Conservation (phyloP, 2,888 invertebrate genomes). For the Axea sp. region DNA sequence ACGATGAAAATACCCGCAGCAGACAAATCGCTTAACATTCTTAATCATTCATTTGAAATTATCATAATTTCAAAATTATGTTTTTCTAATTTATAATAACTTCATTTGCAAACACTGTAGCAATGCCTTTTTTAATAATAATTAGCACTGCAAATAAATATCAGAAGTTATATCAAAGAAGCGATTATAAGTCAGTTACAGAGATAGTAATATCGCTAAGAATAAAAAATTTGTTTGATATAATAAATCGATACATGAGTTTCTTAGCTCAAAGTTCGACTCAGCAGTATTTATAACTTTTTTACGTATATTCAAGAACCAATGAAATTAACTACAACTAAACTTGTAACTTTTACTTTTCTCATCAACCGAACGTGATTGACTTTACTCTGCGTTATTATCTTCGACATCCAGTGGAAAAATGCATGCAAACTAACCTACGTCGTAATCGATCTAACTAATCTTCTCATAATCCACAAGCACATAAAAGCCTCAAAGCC, state of each 20-base stretch:
- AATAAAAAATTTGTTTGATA: slow-evolving; percentile 31
- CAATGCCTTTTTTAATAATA: slow-evolving; percentile 24
- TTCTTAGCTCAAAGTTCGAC: no score
- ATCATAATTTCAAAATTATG: slow-evolving; percentile 17
- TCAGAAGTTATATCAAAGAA: slow-evolving; percentile 36
- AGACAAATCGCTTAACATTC: slow-evolving; percentile 42
- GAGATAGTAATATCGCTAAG: slow-evolving; percentile 35
- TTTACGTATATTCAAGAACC: slow-evolving; percentile 11
- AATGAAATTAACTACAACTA: slow-evolving; percentile 34
- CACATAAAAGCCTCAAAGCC: slow-evolving; percentile 51
- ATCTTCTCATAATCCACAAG: slow-evolving; percentile 46
- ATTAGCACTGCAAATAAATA: slow-evolving; percentile 20
- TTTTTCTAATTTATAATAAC: slow-evolving; percentile 17
- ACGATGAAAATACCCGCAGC: no score
- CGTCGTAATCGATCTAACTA: slow-evolving; percentile 50
- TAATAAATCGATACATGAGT: no score
- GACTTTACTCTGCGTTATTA: slow-evolving; percentile 51
- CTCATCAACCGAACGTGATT: slow-evolving; percentile 11
- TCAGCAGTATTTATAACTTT: no score
- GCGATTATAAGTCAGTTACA: slow-evolving; percentile 50
- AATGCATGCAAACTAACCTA: slow-evolving; percentile 59
- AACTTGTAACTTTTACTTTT: slow-evolving; percentile 2
- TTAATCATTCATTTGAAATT: slow-evolving; percentile 32
- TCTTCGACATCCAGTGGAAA: slow-evolving; percentile 43
- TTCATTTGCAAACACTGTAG: slow-evolving; percentile 13